phyloP scores from a whole-genome alignment of 2,888 invertebrate genomes.

The Anthoptus insignis region DNA sequence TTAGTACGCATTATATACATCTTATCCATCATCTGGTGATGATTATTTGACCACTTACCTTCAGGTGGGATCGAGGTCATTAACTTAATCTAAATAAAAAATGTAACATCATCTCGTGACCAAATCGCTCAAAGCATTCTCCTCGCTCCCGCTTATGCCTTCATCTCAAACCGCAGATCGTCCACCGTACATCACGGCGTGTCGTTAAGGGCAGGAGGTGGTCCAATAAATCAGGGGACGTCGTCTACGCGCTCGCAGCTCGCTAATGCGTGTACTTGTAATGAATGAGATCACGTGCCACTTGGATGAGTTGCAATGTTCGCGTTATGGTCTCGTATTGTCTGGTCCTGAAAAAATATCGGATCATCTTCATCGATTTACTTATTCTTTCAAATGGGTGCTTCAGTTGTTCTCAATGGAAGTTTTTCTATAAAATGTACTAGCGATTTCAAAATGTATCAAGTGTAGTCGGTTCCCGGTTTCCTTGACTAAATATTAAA shows the following conservation, averaged over 20 bases:
- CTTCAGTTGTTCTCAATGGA: no score
- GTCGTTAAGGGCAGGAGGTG: conserved; percentile 86
- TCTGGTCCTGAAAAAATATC: neutral
- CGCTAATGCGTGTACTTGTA: conserved; percentile 74
- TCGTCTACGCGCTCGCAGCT: conserved; percentile 72
- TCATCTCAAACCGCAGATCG: conserved; percentile 46
- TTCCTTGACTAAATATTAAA: no score
- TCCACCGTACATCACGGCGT: conserved; percentile 78
- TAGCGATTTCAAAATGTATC: no score
- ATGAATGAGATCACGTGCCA: conserved; percentile 77
- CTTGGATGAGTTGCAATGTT: conserved; percentile 27
- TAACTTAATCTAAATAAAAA: no score
- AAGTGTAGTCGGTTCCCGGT: no score
- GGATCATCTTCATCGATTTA: neutral
- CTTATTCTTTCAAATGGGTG: neutral
- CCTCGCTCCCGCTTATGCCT: conserved; percentile 40
- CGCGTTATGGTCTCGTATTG: neutral
- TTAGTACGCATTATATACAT: no score
- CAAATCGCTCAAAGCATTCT: conserved; percentile 6
- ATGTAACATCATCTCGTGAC: neutral
- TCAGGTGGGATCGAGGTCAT: no score
- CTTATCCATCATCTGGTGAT: no score
- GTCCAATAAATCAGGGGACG: conserved; percentile 82
- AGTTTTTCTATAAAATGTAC: no score
- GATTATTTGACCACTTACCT: no score